phyloP scores from a whole-genome alignment of 2,888 invertebrate species.

The Sesamia inferens region DNA sequence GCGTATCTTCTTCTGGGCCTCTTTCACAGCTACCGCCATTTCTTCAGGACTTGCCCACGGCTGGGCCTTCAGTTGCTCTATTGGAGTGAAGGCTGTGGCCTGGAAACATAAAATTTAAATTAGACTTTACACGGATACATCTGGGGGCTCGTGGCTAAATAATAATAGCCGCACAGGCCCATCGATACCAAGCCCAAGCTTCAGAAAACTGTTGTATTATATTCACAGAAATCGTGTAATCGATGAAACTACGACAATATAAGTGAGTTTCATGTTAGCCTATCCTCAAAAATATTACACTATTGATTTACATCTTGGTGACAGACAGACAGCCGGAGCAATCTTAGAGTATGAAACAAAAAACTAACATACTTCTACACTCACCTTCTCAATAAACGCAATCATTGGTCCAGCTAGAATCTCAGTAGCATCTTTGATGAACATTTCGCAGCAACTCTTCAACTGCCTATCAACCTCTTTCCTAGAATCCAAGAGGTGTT shows the following conservation, averaged over 20 bases:
- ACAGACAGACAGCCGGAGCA: too few species aligned
- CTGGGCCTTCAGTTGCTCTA: slow-evolving; percentile 78
- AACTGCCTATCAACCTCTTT: slow-evolving; percentile 98
- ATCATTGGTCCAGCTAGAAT: slow-evolving; percentile 94
- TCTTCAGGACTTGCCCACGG: slow-evolving; percentile 92
- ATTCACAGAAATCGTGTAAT: neutral
- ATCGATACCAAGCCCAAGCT: too few species aligned
- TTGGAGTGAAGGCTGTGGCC: slow-evolving; percentile 77
- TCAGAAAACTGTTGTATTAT: too few species aligned
- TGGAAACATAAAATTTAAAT: slow-evolving; percentile 53
- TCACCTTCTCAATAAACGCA: slow-evolving; percentile 93
- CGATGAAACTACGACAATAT: neutral
- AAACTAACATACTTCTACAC: neutral
- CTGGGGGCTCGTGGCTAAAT: neutral
- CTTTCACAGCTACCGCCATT: slow-evolving; percentile 93
- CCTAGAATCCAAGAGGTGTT: slow-evolving; percentile 97
- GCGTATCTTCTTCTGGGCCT: slow-evolving; percentile 94
- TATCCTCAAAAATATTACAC: too few species aligned
- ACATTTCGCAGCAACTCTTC: slow-evolving; percentile 96
- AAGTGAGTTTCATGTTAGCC: too few species aligned
- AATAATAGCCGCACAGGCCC: too few species aligned
- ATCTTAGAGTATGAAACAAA: neutral
- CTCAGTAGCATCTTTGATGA: slow-evolving; percentile 95
- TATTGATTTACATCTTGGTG: too few species aligned
- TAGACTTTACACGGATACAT: neutral